Base-by-base conservation (phyloP, 2,113 vertebrate genomes). In the Corvus hawaiiensis region DNA sequence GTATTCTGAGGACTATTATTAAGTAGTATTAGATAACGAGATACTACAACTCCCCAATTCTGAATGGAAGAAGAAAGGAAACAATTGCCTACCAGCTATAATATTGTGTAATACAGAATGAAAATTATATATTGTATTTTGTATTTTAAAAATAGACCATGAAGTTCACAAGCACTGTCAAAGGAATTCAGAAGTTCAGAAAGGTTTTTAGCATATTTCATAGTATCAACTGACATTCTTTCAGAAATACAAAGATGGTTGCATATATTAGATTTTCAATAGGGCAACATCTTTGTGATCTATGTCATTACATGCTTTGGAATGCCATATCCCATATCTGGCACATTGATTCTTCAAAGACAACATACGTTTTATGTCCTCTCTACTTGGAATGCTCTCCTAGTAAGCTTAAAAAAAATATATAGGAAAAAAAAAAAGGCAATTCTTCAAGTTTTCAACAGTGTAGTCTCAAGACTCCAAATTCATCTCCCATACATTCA, bases 141-240 rank as follows among this genome's bases (percentile, higher is more conserved):
- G 62, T 46, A 48, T 76, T 85, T 95, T 87, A 48, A 86, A 93
- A 94, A 93, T 32, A 92, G 52, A 87, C 37, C 54, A 54, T 35
- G 49, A 94, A 76, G 84, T 91, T 96, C 91, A 78, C 81, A 91
- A 93, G 87, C 71, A 89, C 48, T 93, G 91, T 91, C 91, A 96
- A 87, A 87, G 35, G 66, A 95, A 93, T 90, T 93, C 71, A 82
- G 2, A 91, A 93, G 87, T 94, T 95, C 93, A 82, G 74, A 93
- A 80, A 93, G 78, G 78, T 87, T 94, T 82, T 90, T 79, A 86
- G 59, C 84, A 81, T 94, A 93, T 90, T 84, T 93, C 55, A 82
- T 89, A 84, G 72, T 43, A 95, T 71, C 33, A 96, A 95, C 49
- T 95, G 88, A 90, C 90, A 90, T 56, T 87, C 82, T 87, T 93